Evolutionary conservation across 2,797 vertebrate species (phyloP), one percentile per base, ranked within the genome.

Genomic region (Falco berigora): DNA sequence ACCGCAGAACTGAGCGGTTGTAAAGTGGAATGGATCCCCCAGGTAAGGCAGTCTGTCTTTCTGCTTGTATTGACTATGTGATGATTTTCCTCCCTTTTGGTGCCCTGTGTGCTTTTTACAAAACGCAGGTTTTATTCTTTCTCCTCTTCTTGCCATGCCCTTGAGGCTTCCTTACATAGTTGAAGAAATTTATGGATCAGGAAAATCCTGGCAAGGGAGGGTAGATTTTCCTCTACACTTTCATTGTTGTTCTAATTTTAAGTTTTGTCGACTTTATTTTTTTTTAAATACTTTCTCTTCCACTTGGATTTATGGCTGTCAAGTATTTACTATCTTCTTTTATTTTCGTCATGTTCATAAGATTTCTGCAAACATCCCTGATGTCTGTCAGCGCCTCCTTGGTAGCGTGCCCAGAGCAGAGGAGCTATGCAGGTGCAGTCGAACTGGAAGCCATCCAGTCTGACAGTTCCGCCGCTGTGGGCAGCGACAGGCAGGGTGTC

Each of bases 281-380:
- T 79, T 52, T 28, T 14, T 7, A 58, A 91, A 64, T 71, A 77
- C 55, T 80, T 89, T 87, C 81, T 96, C 84, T 71, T 90, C 91
- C 79, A 55, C 91, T 94, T 36, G 81, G 92, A 86, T 96, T 88
- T 94, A 17, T 61, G 81, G 91, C 92, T 95, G 92, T 96, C 88
- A 64, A 81, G 89, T 92, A 64, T 92, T 94, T 82, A 38, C 84
- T 58, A 11, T 56, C 86, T 52, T 87, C 52, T 73, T 88, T 90
- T 91, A 44, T 92, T 96, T 94, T 74, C 27, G 1, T 94, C 96
- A 83, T 34, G 86, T 72, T 76, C 90, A 59, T 95, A 28, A 89
- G 88, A 82, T 64, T 71, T 46, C 92, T 87, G 74, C 94, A 76
- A 74, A 59, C 92, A 46, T 62, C 68, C 80, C 93, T 28, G 68